Base-by-base conservation (phyloP, 2,113 vertebrate species). In the Addax nasomaculatus region DNA sequence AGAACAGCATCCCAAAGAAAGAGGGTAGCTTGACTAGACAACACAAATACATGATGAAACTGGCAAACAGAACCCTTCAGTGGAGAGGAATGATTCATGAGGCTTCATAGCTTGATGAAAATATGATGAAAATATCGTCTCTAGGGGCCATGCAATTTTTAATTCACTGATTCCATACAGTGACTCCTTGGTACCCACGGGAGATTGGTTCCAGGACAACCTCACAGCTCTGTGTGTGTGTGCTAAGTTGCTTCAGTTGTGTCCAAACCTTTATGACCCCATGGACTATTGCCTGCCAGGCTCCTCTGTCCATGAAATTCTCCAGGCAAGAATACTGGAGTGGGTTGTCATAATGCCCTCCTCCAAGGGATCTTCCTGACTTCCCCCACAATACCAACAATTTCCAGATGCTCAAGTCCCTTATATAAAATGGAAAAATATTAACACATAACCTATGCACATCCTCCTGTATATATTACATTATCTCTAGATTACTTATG, bases 141-240 rank as follows among this genome's bases (percentile, higher is more conserved):
- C 79, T 70, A 43, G 73, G 93, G 91, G 43, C 89, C 23, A 30
- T 29, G 27, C 23, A 39, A 89, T 96, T 96, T 97, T 67, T 64
- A 92, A 93, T 92, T 95, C 86, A 96, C 93, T 97, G 79, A 95
- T 93, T 96, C 79, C 53, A 55, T 85, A 27, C 80, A 55, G 13
- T 55, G 33, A 55, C 14, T 55, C n/a, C 33, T 55, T 83, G 51
- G 33, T 36, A 83, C 15, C 13, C n/a, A 55, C 0, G 4, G 19
- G n/a, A 55, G 80, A 83, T 25, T 55, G 6, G 80, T 83, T 83
- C n/a, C 51, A 27, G 49, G 80, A 39, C 51, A 36, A 33, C 51
- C 12, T 9, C 80, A 23, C 19, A 14, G 11, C 21, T n/a, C 13
- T 5, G 0, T 73, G n/a, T 73, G 67, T 13, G 19, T 39, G 67